phyloP scores from a whole-genome alignment of 2,113 vertebrate genomes.

The Mionectes macconnelli region DNA sequence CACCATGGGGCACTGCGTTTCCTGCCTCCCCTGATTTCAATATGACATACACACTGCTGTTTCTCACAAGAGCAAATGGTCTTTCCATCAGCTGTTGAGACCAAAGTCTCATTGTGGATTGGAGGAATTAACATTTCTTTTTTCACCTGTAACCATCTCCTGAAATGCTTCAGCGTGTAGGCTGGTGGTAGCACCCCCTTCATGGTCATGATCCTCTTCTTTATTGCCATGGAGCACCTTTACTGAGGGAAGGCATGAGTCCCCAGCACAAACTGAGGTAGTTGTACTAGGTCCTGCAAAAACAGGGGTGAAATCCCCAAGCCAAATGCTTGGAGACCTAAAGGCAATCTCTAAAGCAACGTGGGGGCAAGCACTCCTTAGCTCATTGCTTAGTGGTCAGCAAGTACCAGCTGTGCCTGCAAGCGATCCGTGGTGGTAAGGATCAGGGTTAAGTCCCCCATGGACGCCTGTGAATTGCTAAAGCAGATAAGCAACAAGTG shows the following conservation, averaged over 20 bases:
- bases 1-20: not conserved
- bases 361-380: not conserved
- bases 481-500: not conserved
- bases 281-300: not conserved
- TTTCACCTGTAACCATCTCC: not conserved
- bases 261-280: not conserved
- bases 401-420: not conserved
- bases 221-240: not conserved
- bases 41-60: not conserved
- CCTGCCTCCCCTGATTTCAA: not conserved
- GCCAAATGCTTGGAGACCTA: not conserved
- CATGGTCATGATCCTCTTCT: not conserved
- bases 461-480: not conserved
- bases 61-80: not conserved
- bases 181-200: accelerated
- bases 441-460: not conserved
- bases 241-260: not conserved
- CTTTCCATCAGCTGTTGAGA: not conserved
- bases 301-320: not conserved
- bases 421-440: not conserved
- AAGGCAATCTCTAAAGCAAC: not conserved
- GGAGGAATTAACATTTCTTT: not conserved
- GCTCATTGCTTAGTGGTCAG: not conserved
- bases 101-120: not conserved
- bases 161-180: not conserved